Base-by-base conservation (phyloP, 2,888 invertebrate genomes). In the Spatulosminthurus flaviceps region DNA sequence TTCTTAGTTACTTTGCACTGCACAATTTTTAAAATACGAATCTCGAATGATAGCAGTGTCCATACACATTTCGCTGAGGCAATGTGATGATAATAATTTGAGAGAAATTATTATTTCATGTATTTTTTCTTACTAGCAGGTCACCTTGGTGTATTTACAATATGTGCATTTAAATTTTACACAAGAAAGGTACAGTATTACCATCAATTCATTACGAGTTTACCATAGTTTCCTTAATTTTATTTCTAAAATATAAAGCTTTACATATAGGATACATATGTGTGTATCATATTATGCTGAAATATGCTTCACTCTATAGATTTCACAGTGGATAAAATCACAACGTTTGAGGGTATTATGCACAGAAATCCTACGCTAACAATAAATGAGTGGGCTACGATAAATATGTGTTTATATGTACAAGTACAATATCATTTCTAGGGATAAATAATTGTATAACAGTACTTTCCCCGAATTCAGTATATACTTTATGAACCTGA, bases 231-330 rank as follows among this genome's bases (percentile, higher is more conserved):
- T n/a, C n/a, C n/a, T 22, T 21, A 22, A 61, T 61, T 61, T 61
- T 61, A 21, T 61, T 61, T 61, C 61, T 64, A 64, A 64, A 64
- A 64, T 64, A 64, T 64, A 64, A 64, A 64, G 64, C 64, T 64
- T 64, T 64, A n/a, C 24, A 64, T 24, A 64, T 26, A 64, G 64
- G 64, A 64, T n/a, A n/a, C n/a, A 64, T 22, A 26, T 64, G 9
- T 64, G 5, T 64, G 13, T 64, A 22, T 64, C 11, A 64, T 24
- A 64, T 64, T 64, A 64, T 64, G 64, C 64, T 24, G 24, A 64
- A 26, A 64, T 24, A 64, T 19, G 24, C 64, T 24, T 64, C 64
- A 64, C 64, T 24, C 64, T 64, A 19, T 61, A 22, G n/a, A 22
- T 24, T 64, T 64, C 64, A 64, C 64, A 64, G 64, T 64, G 64